Percentiles rank a stretch among this genome's conserved stretches.
phyloP scores from a whole-genome alignment of 2,888 invertebrate genomes.

The Epistrophella euchroma region DNA sequence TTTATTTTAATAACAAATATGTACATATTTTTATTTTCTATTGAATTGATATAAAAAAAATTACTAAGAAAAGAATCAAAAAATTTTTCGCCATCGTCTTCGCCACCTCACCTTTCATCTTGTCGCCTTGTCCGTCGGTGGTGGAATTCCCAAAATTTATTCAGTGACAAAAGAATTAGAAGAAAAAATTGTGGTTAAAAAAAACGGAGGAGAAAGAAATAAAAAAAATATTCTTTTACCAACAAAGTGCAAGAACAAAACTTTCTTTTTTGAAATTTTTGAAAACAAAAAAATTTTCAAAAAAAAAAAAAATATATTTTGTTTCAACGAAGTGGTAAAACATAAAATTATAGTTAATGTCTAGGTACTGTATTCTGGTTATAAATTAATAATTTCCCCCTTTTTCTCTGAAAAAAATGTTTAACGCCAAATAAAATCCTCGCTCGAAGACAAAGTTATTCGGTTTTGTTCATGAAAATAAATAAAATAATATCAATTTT shows the following conservation, averaged over 20 bases:
- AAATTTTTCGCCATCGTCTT: constrained; percentile 22
- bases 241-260: constrained; percentile 52
- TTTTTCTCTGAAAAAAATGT: constrained; percentile 61
- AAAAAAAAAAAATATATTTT: constrained; percentile 28
- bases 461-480: constrained; percentile 9
- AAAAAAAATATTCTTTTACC: constrained; percentile 39
- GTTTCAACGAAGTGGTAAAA: constrained; percentile 63
- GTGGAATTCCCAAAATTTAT: constrained; percentile 55
- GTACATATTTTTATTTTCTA: constrained; percentile 48
- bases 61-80: constrained; percentile 30
- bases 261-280: constrained; percentile 61
- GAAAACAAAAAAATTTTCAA: constrained; percentile 46
- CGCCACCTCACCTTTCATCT: constrained; percentile 51
- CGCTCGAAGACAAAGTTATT: constrained; percentile 50
- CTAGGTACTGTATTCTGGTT: constrained; percentile 73
- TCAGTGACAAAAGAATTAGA: constrained; percentile 68
- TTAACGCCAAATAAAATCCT: constrained; percentile 69
- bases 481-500: constrained; percentile 1
- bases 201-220: constrained; percentile 53
- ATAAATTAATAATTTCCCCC: constrained; percentile 8
- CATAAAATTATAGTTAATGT: constrained; percentile 63
- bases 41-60: constrained; percentile 22
- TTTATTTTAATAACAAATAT: constrained; percentile 27
- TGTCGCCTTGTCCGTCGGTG: constrained; percentile 46
- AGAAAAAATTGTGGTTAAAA: constrained; percentile 66